Percentiles rank a stretch among this genome's conserved stretches.
phyloP scores from a whole-genome alignment of 2,113 vertebrate species.

The Riparia riparia region DNA sequence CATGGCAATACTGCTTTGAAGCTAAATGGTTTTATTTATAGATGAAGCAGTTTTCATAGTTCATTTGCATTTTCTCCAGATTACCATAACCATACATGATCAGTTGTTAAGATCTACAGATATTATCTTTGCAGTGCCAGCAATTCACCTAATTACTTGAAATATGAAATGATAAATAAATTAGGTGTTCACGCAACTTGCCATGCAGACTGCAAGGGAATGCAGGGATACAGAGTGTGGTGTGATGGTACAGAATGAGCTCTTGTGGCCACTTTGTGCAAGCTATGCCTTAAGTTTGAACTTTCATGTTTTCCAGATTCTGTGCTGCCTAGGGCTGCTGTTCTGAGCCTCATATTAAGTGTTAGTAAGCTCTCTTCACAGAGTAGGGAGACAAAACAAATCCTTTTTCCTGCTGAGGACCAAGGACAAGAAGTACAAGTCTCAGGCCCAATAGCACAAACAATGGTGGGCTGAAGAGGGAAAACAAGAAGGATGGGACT shows the following conservation, averaged over 20 bases:
- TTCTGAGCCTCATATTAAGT: background rate
- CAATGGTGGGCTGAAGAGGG: rapidly evolving
- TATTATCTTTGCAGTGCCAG: slow-evolving; percentile 46
- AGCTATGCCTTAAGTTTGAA: background rate
- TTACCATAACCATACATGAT: slow-evolving; percentile 63
- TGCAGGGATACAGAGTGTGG: background rate
- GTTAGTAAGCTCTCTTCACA: background rate
- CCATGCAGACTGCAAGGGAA: background rate
- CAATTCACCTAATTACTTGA: slow-evolving; percentile 27
- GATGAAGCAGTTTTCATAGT: slow-evolving; percentile 19
- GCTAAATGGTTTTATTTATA: slow-evolving; percentile 61
- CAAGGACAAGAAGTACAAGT: background rate
- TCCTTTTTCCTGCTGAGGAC: background rate
- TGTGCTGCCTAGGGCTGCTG: background rate
- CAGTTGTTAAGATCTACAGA: slow-evolving; percentile 52
- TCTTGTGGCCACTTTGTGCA: background rate
- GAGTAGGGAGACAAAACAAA: background rate
- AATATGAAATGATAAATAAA: slow-evolving; percentile 35
- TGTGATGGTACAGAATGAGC: background rate
- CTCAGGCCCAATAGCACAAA: background rate
- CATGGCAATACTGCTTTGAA: slow-evolving; percentile 69
- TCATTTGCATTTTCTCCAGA: slow-evolving; percentile 61
- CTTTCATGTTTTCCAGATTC: background rate
- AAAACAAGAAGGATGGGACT: background rate
- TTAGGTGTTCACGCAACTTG: background rate